phyloP scores from a whole-genome alignment of 2,888 invertebrate genomes.

The Ophonus ardosiacus region DNA sequence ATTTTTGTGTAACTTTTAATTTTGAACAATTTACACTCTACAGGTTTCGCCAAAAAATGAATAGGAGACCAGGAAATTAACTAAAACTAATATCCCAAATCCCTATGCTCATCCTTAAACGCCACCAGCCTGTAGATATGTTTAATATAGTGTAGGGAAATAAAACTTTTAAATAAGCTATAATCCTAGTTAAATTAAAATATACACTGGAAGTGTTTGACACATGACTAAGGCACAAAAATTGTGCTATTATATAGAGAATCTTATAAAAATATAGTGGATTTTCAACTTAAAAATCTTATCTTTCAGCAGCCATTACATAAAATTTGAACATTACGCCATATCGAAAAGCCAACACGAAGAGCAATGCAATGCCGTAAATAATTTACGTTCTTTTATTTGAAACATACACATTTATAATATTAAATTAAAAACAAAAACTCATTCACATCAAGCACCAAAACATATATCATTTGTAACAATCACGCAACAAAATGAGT shows the following conservation, averaged over 20 bases:
- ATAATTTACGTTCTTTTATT: not conserved
- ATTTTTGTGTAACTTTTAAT: too few species aligned
- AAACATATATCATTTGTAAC: not conserved
- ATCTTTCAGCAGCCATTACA: conserved; percentile 3
- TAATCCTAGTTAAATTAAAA: not conserved
- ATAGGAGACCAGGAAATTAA: too few species aligned
- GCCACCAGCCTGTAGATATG: too few species aligned
- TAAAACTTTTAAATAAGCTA: not conserved
- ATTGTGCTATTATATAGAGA: conserved; percentile 10
- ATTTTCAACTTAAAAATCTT: not conserved
- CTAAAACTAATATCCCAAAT: too few species aligned
- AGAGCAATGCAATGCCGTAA: not conserved
- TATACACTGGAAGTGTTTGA: conserved; percentile 30
- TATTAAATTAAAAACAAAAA: not conserved
- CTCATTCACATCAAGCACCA: not conserved
- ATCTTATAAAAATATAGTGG: conserved; percentile 12
- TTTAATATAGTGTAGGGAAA: too few species aligned
- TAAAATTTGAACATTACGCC: not conserved
- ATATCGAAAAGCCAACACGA: not conserved
- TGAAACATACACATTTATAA: not conserved
- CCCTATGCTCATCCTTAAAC: too few species aligned
- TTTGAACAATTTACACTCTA: too few species aligned
- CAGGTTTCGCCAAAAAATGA: too few species aligned
- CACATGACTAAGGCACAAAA: conserved; percentile 34
- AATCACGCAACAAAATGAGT: not conserved